Percentiles rank a stretch among this genome's conserved stretches.
Conservation (phyloP, 2,797 vertebrate genomes). For the Danio choprae region DNA sequence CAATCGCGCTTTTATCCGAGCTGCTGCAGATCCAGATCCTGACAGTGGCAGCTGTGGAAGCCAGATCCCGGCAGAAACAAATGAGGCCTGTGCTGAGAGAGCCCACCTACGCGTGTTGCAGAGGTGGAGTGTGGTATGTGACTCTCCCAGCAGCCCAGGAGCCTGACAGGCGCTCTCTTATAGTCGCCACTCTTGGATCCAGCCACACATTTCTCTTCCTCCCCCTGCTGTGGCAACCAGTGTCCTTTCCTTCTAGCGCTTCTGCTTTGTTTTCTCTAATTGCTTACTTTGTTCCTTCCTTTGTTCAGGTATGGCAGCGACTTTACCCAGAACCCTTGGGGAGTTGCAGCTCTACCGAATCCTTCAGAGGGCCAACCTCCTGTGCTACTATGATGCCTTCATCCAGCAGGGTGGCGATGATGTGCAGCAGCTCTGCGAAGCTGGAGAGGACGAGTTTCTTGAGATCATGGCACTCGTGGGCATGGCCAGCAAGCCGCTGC, state of each 20-base stretch:
- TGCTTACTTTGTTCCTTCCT: background rate
- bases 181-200: constrained; percentile 54
- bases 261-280: constrained; percentile 26
- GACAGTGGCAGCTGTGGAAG: constrained; percentile 44
- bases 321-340: constrained; percentile 94
- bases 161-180: constrained; percentile 71
- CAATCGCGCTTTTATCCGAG: constrained; percentile 19
- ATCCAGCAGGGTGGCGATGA: constrained; percentile 98
- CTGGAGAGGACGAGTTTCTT: constrained; percentile 97
- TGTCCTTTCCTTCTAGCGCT: constrained; percentile 21
- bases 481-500: constrained; percentile 98
- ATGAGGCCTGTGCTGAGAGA: constrained; percentile 78
- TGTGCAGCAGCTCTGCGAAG: constrained; percentile 98
- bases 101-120: constrained; percentile 83
- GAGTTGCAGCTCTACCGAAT: constrained; percentile 98
- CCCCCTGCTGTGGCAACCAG: constrained; percentile 29
- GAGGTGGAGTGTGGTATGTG: constrained; percentile 78
- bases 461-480: constrained; percentile 99
- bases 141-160: constrained; percentile 68
- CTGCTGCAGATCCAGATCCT: constrained; percentile 49
- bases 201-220: constrained; percentile 45
- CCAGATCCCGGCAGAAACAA: constrained; percentile 67
- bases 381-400: constrained; percentile 99
- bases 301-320: constrained; percentile 88
- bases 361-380: constrained; percentile 94